A percentile compares a stretch with the other conserved stretches of the same genome.
These are phyloP conservation scores for Carabus problematicus DNA, from an alignment of 2,888 invertebrate species.

Conservation along the genomic window DNA sequence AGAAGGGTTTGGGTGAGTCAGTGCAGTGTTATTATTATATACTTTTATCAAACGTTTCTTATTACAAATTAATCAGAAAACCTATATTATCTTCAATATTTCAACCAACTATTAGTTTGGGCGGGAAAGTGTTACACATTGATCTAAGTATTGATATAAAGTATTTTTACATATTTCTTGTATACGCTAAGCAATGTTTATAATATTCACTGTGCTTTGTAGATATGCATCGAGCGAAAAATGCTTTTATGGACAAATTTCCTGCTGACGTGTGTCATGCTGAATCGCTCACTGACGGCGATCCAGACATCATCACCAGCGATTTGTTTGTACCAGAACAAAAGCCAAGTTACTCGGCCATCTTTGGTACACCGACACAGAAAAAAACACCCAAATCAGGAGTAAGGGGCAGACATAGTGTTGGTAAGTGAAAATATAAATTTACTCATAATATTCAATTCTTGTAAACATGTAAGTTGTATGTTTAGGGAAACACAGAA, in stretches of 20 bases:
- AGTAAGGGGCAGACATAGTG: conserved; percentile 44
- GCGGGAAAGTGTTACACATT: conserved; percentile 16
- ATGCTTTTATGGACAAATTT: conserved; percentile 79
- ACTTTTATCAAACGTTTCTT: not conserved
- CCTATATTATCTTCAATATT: conserved; percentile 5
- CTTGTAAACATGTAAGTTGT: too few relatives aligned
- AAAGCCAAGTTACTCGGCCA: conserved; percentile 61
- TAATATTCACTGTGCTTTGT: conserved; percentile 47
- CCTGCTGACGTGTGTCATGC: conserved; percentile 78
- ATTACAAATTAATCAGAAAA: conserved; percentile 15
- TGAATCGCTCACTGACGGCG: conserved; percentile 74
- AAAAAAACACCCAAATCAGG: conserved; percentile 57
- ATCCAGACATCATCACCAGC: conserved; percentile 71
- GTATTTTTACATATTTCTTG: conserved; percentile 33
- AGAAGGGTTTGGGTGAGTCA: conserved; percentile 79
- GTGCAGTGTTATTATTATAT: too few relatives aligned
- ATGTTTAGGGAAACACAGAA: too few relatives aligned
- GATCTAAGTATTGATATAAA: not conserved
- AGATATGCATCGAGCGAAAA: conserved; percentile 71
- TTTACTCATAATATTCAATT: conserved; percentile 1
- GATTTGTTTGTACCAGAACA: conserved; percentile 65
- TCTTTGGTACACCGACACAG: conserved; percentile 61
- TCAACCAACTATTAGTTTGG: conserved; percentile 20
- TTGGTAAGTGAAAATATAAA: conserved; percentile 7
- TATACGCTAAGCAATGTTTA: too few relatives aligned